phyloP scores from a whole-genome alignment of 2,888 invertebrate species.

The Monochamus alternatus region DNA sequence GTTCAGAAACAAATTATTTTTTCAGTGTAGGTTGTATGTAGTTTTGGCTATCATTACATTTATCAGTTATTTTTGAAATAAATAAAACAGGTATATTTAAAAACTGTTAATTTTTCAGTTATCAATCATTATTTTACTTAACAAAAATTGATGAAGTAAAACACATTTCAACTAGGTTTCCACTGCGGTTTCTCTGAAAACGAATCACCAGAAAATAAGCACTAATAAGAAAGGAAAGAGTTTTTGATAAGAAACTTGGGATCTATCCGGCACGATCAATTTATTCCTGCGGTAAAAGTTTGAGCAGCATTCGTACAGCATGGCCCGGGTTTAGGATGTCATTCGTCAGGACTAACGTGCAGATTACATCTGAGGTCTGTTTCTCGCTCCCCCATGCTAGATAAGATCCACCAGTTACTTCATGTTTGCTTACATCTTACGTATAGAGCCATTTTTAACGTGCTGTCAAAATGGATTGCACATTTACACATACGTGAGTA shows the following conservation, averaged over 20 bases:
- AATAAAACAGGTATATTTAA: too few relatives aligned
- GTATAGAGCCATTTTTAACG: conserved; percentile 13
- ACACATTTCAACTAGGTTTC: too few relatives aligned
- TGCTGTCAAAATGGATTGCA: not conserved
- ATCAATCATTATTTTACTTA: too few relatives aligned
- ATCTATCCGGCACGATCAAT: conserved; percentile 22
- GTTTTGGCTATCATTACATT: too few relatives aligned
- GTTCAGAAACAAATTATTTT: too few relatives aligned
- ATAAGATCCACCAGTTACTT: conserved; percentile 36
- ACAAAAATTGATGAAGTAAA: too few relatives aligned
- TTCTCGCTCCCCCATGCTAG: conserved; percentile 22
- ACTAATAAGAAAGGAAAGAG: conserved; percentile 13
- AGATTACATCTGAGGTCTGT: conserved; percentile 46
- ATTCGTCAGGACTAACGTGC: conserved; percentile 41
- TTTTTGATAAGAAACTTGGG: conserved; percentile 30
- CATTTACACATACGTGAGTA: too few relatives aligned
- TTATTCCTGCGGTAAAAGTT: conserved; percentile 28
- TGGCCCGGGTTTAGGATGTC: conserved; percentile 36
- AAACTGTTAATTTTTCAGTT: too few relatives aligned
- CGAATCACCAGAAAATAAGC: conserved; percentile 9
- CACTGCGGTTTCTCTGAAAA: too few relatives aligned
- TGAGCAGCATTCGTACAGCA: conserved; percentile 23
- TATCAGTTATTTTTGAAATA: too few relatives aligned
- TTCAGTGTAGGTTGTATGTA: too few relatives aligned
- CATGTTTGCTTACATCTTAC: conserved; percentile 13